Conservation (phyloP, 2,888 invertebrate species). For the Tupiocoris notatus region DNA sequence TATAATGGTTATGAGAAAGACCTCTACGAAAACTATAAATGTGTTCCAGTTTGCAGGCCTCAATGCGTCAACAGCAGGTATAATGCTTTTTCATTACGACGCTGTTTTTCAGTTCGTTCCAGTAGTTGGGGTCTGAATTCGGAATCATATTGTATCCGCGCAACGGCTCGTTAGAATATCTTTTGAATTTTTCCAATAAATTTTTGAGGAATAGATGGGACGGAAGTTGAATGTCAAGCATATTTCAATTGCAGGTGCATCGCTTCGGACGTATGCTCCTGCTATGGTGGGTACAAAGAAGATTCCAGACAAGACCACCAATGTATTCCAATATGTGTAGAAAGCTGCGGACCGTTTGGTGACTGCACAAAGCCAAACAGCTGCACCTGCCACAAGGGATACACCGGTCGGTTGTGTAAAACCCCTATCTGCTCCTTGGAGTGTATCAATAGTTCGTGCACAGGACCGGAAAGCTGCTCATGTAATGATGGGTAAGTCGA, state of each 20-base stretch:
- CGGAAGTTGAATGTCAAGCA: too few species aligned
- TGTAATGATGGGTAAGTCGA: conserved; percentile 1
- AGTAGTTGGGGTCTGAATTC: too few species aligned
- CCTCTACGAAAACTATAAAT: neutral
- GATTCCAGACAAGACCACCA: neutral
- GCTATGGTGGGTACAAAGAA: neutral
- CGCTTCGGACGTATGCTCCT: too few species aligned
- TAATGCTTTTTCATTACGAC: too few species aligned
- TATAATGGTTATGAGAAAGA: neutral
- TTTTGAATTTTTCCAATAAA: too few species aligned
- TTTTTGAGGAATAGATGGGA: too few species aligned
- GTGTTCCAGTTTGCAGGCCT: neutral
- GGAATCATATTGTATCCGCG: too few species aligned
- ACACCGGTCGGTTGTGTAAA: neutral
- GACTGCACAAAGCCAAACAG: conserved; percentile 41
- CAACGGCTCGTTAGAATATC: too few species aligned
- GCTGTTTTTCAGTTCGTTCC: too few species aligned
- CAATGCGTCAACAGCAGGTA: too few species aligned
- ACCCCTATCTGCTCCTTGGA: conserved; percentile 33
- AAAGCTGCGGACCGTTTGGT: neutral
- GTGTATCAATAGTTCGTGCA: conserved; percentile 39
- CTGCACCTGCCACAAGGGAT: conserved; percentile 36
- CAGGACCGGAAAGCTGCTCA: conserved; percentile 14
- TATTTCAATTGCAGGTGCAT: too few species aligned
- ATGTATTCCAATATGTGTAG: neutral